These are phyloP conservation scores for Ceuthmochares aereus DNA, from an alignment of 2,113 vertebrate genomes.

Conservation along the genomic window DNA sequence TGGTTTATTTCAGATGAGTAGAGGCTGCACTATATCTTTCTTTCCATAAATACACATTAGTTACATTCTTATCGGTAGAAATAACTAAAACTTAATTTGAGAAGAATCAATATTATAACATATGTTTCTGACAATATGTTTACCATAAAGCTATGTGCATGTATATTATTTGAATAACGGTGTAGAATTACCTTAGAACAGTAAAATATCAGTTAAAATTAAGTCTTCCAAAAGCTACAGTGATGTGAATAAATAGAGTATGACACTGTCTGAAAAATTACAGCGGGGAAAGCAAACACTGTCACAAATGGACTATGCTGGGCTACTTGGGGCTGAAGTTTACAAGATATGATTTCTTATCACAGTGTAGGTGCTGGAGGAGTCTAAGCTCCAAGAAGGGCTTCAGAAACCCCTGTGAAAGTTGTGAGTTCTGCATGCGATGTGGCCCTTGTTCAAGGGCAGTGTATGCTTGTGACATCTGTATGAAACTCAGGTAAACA, in stretches of 20 bases:
- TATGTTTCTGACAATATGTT: neutral
- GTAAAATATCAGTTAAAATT: conserved; percentile 14
- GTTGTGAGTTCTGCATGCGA: neutral
- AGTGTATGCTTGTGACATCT: neutral
- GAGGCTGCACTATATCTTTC: neutral
- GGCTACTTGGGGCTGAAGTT: conserved; percentile 37
- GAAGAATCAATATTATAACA: neutral
- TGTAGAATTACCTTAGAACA: neutral
- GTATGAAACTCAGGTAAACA: neutral
- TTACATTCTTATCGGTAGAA: neutral
- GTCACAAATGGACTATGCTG: neutral
- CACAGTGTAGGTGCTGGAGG: neutral
- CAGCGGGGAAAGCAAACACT: neutral
- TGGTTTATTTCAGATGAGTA: neutral
- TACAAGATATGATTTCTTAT: conserved; percentile 41
- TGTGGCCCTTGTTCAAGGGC: neutral
- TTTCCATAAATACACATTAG: neutral
- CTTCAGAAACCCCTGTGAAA: neutral
- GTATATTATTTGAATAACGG: neutral
- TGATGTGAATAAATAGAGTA: neutral
- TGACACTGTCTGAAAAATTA: conserved; percentile 62
- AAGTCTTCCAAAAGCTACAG: neutral
- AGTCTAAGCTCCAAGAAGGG: neutral
- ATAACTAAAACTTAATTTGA: neutral
- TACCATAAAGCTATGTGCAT: neutral